phyloP scores from a whole-genome alignment of 2,888 invertebrate genomes.

The Trichopria drosophilae region DNA sequence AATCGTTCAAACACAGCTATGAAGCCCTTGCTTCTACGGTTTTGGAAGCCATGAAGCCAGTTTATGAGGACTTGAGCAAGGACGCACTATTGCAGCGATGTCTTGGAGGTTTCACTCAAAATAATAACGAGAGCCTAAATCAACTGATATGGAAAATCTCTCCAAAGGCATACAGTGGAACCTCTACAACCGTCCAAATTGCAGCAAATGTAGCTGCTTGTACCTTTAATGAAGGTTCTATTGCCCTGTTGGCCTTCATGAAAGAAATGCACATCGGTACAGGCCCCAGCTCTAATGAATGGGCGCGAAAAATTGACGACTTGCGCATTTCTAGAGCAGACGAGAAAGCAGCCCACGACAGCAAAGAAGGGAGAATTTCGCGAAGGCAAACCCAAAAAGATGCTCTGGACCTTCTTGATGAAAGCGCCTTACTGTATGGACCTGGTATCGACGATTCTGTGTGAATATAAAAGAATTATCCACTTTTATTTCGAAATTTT shows the following conservation, averaged over 20 bases:
- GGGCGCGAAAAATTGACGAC: conserved; percentile 14
- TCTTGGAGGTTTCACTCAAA: conserved; percentile 31
- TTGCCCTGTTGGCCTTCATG: conserved; percentile 27
- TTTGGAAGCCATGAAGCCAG: conserved; percentile 37
- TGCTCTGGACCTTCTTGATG: conserved; percentile 32
- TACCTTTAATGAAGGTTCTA: conserved; percentile 30
- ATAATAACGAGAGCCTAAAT: conserved; percentile 32
- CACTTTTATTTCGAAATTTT: neutral
- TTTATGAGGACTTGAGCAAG: conserved; percentile 45
- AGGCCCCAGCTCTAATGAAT: conserved; percentile 20
- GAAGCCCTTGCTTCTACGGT: conserved; percentile 25
- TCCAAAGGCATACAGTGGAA: conserved; percentile 26
- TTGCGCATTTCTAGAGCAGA: conserved; percentile 26
- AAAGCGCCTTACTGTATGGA: conserved; percentile 35
- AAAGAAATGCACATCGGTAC: conserved; percentile 23
- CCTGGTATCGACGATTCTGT: conserved; percentile 26
- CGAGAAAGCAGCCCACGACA: conserved; percentile 10
- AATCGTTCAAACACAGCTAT: conserved; percentile 25
- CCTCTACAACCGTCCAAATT: conserved; percentile 27
- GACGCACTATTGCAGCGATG: conserved; percentile 42
- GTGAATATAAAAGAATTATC: conserved; percentile 15
- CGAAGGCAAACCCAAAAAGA: conserved; percentile 34
- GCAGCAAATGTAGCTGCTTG: conserved; percentile 31
- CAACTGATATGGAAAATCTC: conserved; percentile 33
- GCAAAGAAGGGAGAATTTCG: conserved; percentile 26